Conservation (phyloP, 2,888 invertebrate genomes). For the Exephanes ischioxanthus region DNA sequence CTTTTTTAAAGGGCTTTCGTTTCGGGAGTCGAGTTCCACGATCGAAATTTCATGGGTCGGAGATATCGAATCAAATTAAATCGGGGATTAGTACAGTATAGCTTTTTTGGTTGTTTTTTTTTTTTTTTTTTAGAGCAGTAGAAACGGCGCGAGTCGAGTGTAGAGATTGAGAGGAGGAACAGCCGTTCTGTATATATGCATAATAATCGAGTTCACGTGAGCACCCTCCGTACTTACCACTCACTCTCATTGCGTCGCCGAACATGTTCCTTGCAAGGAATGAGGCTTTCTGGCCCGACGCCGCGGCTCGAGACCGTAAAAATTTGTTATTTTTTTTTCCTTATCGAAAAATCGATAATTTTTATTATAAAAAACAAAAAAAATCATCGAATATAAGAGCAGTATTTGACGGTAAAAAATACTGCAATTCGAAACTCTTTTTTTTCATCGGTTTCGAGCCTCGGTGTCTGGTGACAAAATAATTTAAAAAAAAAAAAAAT, state of each 20-base stretch:
- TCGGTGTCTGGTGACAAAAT: conserved; percentile 34
- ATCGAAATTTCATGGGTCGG: conserved; percentile 4
- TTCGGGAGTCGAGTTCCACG: background rate
- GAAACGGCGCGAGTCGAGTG: conserved; percentile 79
- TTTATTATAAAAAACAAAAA: conserved; percentile 16
- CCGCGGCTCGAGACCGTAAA: conserved; percentile 46
- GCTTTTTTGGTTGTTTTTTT: conserved; percentile 4
- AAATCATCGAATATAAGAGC: conserved; percentile 1
- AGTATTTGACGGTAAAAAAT: background rate
- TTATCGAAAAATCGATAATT: conserved; percentile 3
- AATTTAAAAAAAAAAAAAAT: conserved; percentile 74
- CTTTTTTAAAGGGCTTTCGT: background rate
- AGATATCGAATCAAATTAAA: conserved; percentile 17
- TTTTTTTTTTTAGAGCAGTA: conserved; percentile 56
- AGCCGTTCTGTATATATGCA: conserved; percentile 48
- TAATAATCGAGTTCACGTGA: conserved; percentile 69
- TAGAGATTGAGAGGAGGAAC: conserved; percentile 72
- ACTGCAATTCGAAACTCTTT: background rate
- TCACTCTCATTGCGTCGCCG: conserved; percentile 81
- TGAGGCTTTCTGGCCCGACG: conserved; percentile 64
- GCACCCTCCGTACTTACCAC: conserved; percentile 84
- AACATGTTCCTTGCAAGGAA: conserved; percentile 83
- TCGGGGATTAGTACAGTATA: conserved; percentile 24
- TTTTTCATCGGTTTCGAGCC: conserved; percentile 35
- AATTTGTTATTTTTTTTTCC: background rate